Evolutionary conservation across 1,140 invertebrate species (phyloP), one percentile per base, ranked within the genome.

Genomic region (Frieseomelitta varia): DNA sequence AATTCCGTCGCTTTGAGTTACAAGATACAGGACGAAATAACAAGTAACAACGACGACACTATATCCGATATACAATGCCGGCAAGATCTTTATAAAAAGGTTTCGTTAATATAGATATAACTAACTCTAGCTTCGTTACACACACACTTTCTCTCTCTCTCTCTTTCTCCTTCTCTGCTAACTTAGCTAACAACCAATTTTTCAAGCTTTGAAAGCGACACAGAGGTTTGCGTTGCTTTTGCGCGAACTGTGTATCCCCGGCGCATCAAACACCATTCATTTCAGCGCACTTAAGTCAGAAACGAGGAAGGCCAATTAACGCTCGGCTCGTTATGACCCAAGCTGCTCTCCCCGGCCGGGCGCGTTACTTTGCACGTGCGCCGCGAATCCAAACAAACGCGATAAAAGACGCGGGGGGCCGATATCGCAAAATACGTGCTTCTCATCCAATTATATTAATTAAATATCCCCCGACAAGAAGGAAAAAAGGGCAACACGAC

Each of bases 301-400:
- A 79, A 30, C 27, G 24, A 15, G 19, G 51, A 68, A 79, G 65
- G 65, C 76, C 76, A 78, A 78, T 78, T 78, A 78, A 78, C 63
- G n/a, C 39, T 76, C 47, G 27, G 14, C 24, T 51, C 55, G 73
- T 75, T 58, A 47, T 47, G 61, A n/a, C n/a, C 55, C 73, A 12
- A 68, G 67, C 67, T 68, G 30, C n/a, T 30, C 17, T 27, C 34
- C 65, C 30, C 30, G 30, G 1, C 30, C 30, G 30, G 1, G 30
- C 30, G 67, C 24, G 56, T 53, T 74, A 51, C 79, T 53, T 55
- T 27, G 24, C 71, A 74, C 79, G 79, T 63, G 77, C 71, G n/a
- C 74, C 56, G 73, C 47, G 79, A 81, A 81, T 81, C 79, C 79
- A 81, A 74, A 81, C 79, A 81, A 74, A 81, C 69, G 79, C 79